Conservation (phyloP, 2,888 invertebrate species). For the Hypomecis punctinalis region DNA sequence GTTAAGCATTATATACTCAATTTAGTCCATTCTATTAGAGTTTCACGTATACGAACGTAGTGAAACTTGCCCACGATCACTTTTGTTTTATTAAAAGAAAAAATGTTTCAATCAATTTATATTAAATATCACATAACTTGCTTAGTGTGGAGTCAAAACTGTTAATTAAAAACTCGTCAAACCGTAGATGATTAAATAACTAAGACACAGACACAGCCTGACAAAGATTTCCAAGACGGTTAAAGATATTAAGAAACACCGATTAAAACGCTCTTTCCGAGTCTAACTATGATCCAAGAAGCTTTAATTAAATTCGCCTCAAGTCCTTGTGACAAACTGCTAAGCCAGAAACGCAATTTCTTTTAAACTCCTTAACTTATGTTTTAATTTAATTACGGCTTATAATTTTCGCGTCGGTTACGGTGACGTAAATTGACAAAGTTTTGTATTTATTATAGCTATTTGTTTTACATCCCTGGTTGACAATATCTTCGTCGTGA, state of each 20-base stretch:
- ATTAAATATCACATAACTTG: background rate
- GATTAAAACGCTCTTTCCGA: slow-evolving; percentile 21
- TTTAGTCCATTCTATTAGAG: too few species aligned
- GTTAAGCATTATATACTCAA: too few species aligned
- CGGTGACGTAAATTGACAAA: slow-evolving; percentile 72
- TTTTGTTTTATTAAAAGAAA: too few species aligned
- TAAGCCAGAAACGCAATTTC: slow-evolving; percentile 68
- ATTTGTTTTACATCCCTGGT: slow-evolving; percentile 63
- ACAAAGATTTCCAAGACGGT: background rate
- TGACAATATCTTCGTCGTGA: slow-evolving; percentile 55
- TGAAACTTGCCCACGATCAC: too few species aligned
- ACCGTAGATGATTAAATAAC: background rate
- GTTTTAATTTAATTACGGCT: slow-evolving; percentile 79
- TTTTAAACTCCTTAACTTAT: slow-evolving; percentile 77
- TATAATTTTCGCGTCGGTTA: slow-evolving; percentile 71
- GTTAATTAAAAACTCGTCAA: background rate
- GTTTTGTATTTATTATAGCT: slow-evolving; percentile 77
- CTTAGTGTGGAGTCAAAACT: background rate
- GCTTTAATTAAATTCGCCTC: slow-evolving; percentile 69
- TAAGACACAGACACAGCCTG: too few species aligned
- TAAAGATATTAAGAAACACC: slow-evolving; percentile 8
- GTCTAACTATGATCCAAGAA: slow-evolving; percentile 17
- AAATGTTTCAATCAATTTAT: background rate
- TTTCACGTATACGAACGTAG: too few species aligned
- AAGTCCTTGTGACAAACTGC: slow-evolving; percentile 62